Evolutionary conservation across 2,888 invertebrate genomes (phyloP), one percentile per base, ranked within the genome.

Genomic region (Leptopilina drosophilae): DNA sequence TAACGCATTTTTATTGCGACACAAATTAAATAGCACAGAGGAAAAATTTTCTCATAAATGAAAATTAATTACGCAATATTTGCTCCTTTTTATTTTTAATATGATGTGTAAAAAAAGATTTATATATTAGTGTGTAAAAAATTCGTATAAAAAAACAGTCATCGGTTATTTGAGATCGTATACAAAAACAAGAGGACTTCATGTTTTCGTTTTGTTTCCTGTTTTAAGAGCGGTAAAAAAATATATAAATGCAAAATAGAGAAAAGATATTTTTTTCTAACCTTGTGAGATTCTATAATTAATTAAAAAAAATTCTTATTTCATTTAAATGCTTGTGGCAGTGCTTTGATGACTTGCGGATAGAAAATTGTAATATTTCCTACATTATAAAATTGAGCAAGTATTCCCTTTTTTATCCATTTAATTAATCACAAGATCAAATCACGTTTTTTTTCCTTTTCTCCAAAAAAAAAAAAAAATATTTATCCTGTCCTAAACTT

Each of bases 311-410:
- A 59, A 15, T 7, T 62, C n/a, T 12, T 73, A 56, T 73, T 73
- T 33, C 56, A 56, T 26, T 53, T 73, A 73, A 73, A 73, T 73
- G 53, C 56, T 59, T 56, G 73, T 56, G 73, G 33, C 56, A 56
- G 40, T 73, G 33, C 49, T 73, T 20, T 33, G n/a, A 73, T 73
- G 33, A 33, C 53, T 26, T 26, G 26, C 49, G 49, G 49, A 69
- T 12, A 53, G n/a, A 62, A 62, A 62, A 62, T 62, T 62, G 12
- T 53, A 14, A 69, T 12, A 8, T 40, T n/a, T 40, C n/a, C 20
- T 20, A 62, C 62, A 14, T 73, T 26, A 40, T 33, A 40, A 73
- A 73, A 73, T 53, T 73, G 73, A 73, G 73, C 73, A 73, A 73
- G 33, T 56, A 73, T 59, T 73, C 73, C 14, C 62, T 59, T 73